Conservation (phyloP, 2,113 vertebrate species). For the Vulpes lagopus region DNA sequence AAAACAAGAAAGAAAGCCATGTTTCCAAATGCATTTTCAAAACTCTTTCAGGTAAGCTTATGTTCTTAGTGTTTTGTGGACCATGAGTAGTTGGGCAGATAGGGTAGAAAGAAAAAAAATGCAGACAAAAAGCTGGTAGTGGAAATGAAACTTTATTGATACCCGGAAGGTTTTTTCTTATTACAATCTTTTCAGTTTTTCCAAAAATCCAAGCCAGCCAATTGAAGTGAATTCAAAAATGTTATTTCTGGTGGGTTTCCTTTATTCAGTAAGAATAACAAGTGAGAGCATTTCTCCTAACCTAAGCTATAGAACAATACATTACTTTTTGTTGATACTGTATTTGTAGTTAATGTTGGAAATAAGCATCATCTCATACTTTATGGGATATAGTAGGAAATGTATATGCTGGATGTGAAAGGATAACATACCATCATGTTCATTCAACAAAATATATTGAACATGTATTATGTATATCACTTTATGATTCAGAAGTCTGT, state of each 20-base stretch:
- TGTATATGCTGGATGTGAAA: background rate
- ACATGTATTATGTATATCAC: background rate
- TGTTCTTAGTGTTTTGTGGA: background rate
- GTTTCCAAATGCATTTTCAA: background rate
- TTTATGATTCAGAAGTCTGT: conserved; percentile 12
- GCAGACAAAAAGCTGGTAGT: conserved; percentile 18
- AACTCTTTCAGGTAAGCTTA: conserved; percentile 44
- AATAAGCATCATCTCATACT: conserved; percentile 42
- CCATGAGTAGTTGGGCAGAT: background rate
- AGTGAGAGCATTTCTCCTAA: conserved; percentile 9
- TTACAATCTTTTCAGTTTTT: conserved; percentile 66
- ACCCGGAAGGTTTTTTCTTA: conserved; percentile 66
- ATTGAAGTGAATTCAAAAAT: conserved; percentile 69
- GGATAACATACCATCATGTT: background rate
- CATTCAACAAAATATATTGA: conserved; percentile 26
- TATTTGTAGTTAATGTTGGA: conserved; percentile 53
- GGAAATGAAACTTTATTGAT: conserved; percentile 76
- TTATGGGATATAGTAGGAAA: conserved; percentile 45
- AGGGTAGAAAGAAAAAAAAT: background rate
- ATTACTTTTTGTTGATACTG: conserved; percentile 40
- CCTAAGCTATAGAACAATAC: background rate
- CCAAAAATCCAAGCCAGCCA: conserved; percentile 52
- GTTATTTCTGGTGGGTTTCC: conserved; percentile 48
- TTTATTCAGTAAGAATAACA: conserved; percentile 65
- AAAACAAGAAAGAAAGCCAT: background rate